Base-by-base conservation (phyloP, 2,797 vertebrate genomes). In the Enteromius paludinosus region DNA sequence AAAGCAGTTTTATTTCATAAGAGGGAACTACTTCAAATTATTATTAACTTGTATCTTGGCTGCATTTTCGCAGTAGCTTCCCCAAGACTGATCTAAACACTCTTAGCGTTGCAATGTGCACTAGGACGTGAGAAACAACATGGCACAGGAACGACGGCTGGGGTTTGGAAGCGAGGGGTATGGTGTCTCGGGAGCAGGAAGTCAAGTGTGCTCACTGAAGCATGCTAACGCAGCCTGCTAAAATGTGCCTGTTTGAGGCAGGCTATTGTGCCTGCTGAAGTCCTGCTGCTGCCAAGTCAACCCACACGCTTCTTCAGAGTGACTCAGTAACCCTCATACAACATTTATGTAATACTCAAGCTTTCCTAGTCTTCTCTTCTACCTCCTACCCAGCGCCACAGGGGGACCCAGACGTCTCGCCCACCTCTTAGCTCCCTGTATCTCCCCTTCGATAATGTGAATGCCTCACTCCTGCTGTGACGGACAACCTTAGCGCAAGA, bases 171-270 rank as follows among this genome's bases (percentile, higher is more conserved):
- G 59, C 38, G 23, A 56, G 14, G 3, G 56, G 61, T 41, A 43
- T 15, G 38, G 33, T 61, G 20, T 52, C 77, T 71, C 17, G 41
- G 71, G 83, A 82, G 66, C 62, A 87, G 84, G 85, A 89, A 93
- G 92, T 95, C 92, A 94, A 94, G 92, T 93, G 92, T 86, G 90
- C 79, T 91, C 81, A 87, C 85, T 88, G 87, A 92, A 86, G 89
- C 90, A 85, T 87, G 91, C 91, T 91, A 90, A 90, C 83, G 78
- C 87, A 80, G 84, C 83, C 85, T 88, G 90, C 90, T 88, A 89
- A 86, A 87, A 87, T 90, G 61, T 83, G 81, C 88, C 90, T 87
- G 85, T 87, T 78, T 30, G 71, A 77, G 72, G 33, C 45, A 69
- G 78, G 74, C 74, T 64, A 77, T 64, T 77, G 66, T 83, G 81